Conservation (phyloP, 23 tunicate genomes). For the Clavelina lepadiformis region DNA sequence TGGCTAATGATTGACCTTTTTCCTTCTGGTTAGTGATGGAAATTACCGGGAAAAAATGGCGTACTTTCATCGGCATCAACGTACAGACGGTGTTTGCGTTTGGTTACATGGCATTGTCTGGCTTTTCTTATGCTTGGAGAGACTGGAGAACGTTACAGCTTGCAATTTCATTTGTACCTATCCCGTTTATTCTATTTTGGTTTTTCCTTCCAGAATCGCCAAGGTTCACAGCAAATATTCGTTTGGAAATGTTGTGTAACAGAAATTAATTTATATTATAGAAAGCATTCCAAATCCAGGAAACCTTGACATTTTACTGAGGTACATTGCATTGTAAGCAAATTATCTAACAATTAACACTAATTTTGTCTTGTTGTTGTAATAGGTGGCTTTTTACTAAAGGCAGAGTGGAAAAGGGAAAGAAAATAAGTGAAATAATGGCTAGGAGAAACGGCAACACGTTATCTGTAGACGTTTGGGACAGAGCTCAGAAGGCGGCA, state of each 20-base stretch:
- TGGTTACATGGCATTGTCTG: constrained; percentile 92
- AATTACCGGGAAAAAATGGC: constrained; percentile 67
- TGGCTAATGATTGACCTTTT: no score
- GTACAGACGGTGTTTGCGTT: constrained; percentile 86
- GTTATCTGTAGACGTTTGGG: constrained; percentile 75
- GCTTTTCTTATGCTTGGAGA: constrained; percentile 64
- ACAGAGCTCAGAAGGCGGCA: constrained; percentile 39
- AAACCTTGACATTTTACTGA: no score
- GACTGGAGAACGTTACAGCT: constrained; percentile 84
- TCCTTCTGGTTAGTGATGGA: constrained; percentile 69
- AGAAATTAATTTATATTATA: no score
- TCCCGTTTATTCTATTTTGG: constrained; percentile 66
- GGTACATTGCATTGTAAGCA: background rate
- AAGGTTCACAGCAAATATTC: no score
- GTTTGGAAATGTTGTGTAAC: no score
- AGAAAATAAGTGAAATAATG: constrained; percentile 47
- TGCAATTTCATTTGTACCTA: constrained; percentile 75
- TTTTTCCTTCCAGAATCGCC: constrained; percentile 97
- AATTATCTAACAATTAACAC: background rate
- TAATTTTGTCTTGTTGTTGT: background rate
- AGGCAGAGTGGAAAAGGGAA: constrained; percentile 62
- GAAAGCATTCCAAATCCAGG: no score
- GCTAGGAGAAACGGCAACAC: constrained; percentile 59
- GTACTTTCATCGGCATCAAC: constrained; percentile 74
- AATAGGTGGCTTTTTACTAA: constrained; percentile 79